Base-by-base conservation (phyloP, 2,888 invertebrate species). In the Lepidonotus clava region DNA sequence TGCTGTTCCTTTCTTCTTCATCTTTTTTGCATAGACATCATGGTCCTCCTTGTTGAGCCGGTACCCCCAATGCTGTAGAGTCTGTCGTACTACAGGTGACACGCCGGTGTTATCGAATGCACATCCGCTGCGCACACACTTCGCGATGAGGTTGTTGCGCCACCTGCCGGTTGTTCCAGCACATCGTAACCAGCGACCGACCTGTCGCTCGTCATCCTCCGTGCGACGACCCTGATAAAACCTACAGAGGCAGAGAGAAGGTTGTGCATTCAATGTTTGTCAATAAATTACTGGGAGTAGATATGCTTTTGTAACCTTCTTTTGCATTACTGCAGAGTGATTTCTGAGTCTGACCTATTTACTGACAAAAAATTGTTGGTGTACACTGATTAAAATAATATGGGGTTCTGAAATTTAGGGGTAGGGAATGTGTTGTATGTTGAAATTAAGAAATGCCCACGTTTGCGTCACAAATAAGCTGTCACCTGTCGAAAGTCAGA, bases 61-160 rank as follows among this genome's bases (percentile, higher is more conserved):
- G 87, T 92, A 92, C 0, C 88, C 92, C 91, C 92, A 92, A 89
- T 92, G 92, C 87, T 91, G 91, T 38, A 92, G 86, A n/a, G 91
- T 91, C 87, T 92, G 92, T 85, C 91, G 71, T 0, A 92, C 91
- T 8, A 92, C 92, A 0, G 92, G 92, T 0, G 91, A 91, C n/a
- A 92, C 87, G 0, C 86, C 89, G 21, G 41, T 38, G 86, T 91
- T 91, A 86, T 91, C 90, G 86, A 84, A 92, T 6, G 87, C 89
- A 87, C 90, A 90, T 0, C 90, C 90, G 86, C 90, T 90, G n/a
- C 84, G 88, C 40, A 90, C 90, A 89, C 92, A 92, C 87, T 92
- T 92, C n/a, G 91, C 87, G 77, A 92, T 92, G 34, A 92, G 90
- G 85, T 92, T 91, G 88, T 90, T 91, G 32, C 89, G 89, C 91